Evolutionary conservation across 1,140 invertebrate species (phyloP), one percentile per base, ranked within the genome.

Genomic region (Papilio dardanus): DNA sequence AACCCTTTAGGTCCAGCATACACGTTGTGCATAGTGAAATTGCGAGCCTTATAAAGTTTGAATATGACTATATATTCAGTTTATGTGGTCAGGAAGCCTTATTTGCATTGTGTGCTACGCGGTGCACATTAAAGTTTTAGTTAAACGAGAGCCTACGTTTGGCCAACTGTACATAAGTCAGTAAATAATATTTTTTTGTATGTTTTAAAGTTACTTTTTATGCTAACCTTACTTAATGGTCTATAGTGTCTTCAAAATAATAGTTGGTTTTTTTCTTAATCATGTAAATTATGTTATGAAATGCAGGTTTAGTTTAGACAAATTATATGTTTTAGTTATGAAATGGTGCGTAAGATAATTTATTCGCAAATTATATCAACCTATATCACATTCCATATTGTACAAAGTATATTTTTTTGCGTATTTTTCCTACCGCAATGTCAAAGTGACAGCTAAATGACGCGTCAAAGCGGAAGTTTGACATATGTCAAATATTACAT

Each of bases 351-450:
- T 81, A 81, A 19, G 68, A 73, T 74, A 76, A 76, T 77, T 79
- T 77, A 75, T 78, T 83, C 76, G 66, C 65, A 76, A 76, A 75
- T 84, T 79, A 83, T 79, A 76, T 74, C 58, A 77, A 80, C 77
- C 54, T 75, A 82, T 85, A 86, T 91, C 89, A 91, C 91, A 92
- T 92, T 92, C 91, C 91, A 92, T 86, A 77, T 84, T 87, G 84
- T 91, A 91, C 77, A 84, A 82, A 85, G 30, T 31, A 79, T 77
- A 4, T 74, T 69, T 77, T 78, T 71, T 76, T 69, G 54, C 76
- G 66, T 66, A 46, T 80, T 14, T 68, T 14, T 19, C 33, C 16
- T 3, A 8, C 31, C 30, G 14, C 24, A 40, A 69, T 50, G 24
- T n/a, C 40, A 46, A 71, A 71, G 37, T 31, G 68, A 71, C 19